Base-by-base conservation (phyloP, 1,140 invertebrate species). In the Cotesia glomerata region DNA sequence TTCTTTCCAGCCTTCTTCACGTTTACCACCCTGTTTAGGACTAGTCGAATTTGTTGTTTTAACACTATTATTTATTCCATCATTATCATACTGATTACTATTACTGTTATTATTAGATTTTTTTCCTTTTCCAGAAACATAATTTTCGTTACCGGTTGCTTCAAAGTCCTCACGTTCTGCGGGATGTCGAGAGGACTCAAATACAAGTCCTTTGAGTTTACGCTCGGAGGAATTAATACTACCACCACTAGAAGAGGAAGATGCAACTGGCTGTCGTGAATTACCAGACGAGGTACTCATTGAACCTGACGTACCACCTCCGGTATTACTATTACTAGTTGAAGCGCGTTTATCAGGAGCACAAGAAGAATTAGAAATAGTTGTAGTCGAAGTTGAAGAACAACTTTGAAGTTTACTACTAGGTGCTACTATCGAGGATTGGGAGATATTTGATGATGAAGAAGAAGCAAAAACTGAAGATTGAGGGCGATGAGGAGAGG, bases 1-100 rank as follows among this genome's bases (percentile, higher is more conserved):
- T 89, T 98, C 97, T 85, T 98, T 98, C 97, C 97, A 99, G 5
- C 96, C 97, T 83, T 98, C 97, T 78, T 98, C 97, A 64, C 95
- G 90, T 74, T 94, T 90, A 79, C 90, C 86, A 75, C 87, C 88
- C 81, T 93, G 92, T 79, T 94, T 94, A 1, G 93, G 92, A 83
- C 92, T 94, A 1, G 90, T 88, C 5, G 86, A 85, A 71, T 77
- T 84, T n/a, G 76, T 83, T 4, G 76, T 76, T 73, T 88, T 89
- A 0, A 76, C 64, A 7, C 79, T 77, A 16, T 75, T 75, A 71
- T 81, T 81, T 5, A 86, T 67, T 34, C 78, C n/a, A 36, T 89
- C 87, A 56, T 72, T 74, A 14, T 89, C 87, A 71, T 86, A 88
- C 66, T 87, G 86, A 79, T 85, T 88, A 51, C 73, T 81, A 4